phyloP scores from a whole-genome alignment of 2,113 vertebrate genomes.

The Nicator chloris region DNA sequence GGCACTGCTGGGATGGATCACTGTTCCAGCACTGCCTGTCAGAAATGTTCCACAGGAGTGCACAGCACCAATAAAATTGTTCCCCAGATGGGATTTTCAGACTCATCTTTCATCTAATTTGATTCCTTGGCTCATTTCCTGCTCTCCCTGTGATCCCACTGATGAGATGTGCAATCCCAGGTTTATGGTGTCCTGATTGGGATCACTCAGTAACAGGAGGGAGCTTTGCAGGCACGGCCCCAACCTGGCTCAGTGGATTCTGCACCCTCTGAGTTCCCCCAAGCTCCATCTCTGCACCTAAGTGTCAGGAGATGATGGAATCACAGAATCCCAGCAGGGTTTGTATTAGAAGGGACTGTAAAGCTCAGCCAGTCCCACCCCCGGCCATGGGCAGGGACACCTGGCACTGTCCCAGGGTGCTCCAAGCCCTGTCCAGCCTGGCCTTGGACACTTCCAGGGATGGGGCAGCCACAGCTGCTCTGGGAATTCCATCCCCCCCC shows the following conservation, averaged over 20 bases:
- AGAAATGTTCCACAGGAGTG: neutral
- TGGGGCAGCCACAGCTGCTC: neutral
- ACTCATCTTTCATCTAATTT: slow-evolving; percentile 30
- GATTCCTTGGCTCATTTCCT: slow-evolving; percentile 55
- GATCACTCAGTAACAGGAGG: slow-evolving; percentile 3
- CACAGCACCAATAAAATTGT: slow-evolving; percentile 13
- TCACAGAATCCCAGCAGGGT: neutral
- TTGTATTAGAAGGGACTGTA: neutral
- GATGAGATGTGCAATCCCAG: slow-evolving; percentile 17
- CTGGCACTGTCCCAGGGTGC: fast-evolving
- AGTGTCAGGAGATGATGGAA: fast-evolving
- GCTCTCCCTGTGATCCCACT: slow-evolving; percentile 1
- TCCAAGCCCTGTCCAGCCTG: neutral
- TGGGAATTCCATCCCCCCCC: neutral
- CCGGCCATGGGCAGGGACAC: neutral
- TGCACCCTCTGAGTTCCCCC: neutral
- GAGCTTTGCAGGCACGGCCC: neutral
- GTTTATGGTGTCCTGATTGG: neutral
- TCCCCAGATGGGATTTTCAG: slow-evolving; percentile 27
- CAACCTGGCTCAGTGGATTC: neutral
- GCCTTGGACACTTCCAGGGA: neutral
- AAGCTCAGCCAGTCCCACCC: neutral
- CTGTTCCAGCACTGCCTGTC: neutral
- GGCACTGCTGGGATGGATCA: neutral
- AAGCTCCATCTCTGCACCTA: fast-evolving